phyloP scores from a whole-genome alignment of 2,113 vertebrate species.

The Glareola pratincola region DNA sequence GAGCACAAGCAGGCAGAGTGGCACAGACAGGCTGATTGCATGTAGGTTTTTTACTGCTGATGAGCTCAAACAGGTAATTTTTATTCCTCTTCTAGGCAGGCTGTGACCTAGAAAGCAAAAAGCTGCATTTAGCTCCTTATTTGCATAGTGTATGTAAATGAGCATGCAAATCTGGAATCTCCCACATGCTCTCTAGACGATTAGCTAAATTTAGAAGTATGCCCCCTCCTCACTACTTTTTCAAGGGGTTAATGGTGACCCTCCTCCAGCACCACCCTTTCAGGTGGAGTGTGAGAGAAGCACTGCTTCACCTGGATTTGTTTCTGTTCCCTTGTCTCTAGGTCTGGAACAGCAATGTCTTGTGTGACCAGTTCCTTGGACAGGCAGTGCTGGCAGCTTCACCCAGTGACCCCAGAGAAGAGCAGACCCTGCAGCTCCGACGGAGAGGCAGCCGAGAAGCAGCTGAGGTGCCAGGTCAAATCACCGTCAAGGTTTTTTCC shows the following conservation, averaged over 20 bases:
- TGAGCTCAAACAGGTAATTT: background rate
- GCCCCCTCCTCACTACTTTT: background rate
- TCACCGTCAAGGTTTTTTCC: slow-evolving; percentile 80
- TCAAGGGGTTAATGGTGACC: background rate
- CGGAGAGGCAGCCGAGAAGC: slow-evolving; percentile 69
- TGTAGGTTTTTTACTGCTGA: background rate
- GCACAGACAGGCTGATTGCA: background rate
- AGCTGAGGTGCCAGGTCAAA: slow-evolving; percentile 80
- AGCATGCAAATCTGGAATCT: background rate
- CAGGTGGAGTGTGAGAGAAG: background rate
- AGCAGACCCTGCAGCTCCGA: slow-evolving; percentile 80
- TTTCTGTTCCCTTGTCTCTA: slow-evolving; percentile 33
- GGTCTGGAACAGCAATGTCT: slow-evolving; percentile 87
- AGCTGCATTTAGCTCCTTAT: background rate
- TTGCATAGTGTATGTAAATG: background rate
- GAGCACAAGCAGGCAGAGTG: background rate
- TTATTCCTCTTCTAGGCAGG: background rate
- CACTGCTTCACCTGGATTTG: background rate
- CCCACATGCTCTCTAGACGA: background rate
- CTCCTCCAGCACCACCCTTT: background rate
- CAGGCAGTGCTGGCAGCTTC: slow-evolving; percentile 82
- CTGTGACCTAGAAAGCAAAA: slow-evolving; percentile 54
- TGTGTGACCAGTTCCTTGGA: slow-evolving; percentile 86
- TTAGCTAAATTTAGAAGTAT: background rate
- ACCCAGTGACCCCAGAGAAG: slow-evolving; percentile 66